These are phyloP conservation scores for Homarus gammarus DNA, from an alignment of 2,888 invertebrate genomes.

Conservation along the genomic window DNA sequence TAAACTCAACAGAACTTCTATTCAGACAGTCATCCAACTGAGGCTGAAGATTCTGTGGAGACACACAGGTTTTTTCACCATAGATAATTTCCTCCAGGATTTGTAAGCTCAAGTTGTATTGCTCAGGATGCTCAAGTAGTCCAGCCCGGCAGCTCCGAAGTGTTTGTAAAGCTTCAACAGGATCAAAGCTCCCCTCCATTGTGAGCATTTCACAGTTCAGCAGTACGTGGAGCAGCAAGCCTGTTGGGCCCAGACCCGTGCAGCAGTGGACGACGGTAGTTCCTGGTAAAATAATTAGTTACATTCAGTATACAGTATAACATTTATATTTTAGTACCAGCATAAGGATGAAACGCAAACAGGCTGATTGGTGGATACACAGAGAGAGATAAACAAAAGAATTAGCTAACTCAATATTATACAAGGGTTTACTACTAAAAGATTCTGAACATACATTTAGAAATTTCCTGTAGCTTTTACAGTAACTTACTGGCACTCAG, in stretches of 20 bases:
- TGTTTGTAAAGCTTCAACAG: slow-evolving; percentile 10
- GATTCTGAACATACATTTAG: no score
- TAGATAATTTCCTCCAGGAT: slow-evolving; percentile 51
- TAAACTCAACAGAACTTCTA: slow-evolving; percentile 7
- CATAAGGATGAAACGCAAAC: no score
- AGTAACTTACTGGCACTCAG: no score
- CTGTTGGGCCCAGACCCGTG: slow-evolving; percentile 60
- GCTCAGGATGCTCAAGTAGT: slow-evolving; percentile 41
- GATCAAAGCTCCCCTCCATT: neutral
- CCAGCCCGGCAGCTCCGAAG: slow-evolving; percentile 39
- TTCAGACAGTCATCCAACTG: neutral
- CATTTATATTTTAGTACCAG: no score
- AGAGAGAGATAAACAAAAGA: no score
- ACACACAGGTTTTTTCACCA: slow-evolving; percentile 6
- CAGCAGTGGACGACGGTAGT: slow-evolving; percentile 58
- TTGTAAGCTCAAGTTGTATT: slow-evolving; percentile 16
- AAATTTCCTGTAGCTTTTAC: no score
- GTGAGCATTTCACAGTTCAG: slow-evolving; percentile 34
- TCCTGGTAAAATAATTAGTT: slow-evolving; percentile 40
- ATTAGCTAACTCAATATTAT: no score
- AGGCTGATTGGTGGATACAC: no score
- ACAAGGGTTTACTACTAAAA: no score
- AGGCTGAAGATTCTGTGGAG: neutral
- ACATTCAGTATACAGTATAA: no score
- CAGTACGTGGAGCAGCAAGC: slow-evolving; percentile 47